A percentile compares a stretch with the other conserved stretches of the same genome.
Evolutionary conservation across 1,140 invertebrate genomes (phyloP).

Genomic region (Plodia interpunctella): DNA sequence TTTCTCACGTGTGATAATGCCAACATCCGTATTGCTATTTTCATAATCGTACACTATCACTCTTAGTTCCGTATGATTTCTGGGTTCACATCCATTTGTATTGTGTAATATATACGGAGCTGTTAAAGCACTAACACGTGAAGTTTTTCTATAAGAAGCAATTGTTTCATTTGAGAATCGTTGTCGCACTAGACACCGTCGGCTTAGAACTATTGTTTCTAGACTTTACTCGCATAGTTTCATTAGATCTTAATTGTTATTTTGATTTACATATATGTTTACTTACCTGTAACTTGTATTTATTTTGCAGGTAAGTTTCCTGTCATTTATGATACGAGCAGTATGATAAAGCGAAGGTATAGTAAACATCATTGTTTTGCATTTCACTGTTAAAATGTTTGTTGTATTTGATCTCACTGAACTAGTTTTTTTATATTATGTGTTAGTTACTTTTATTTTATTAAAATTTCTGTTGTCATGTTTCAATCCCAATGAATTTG

Average conservation of each 20-base stretch:
- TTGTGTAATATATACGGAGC: neutral
- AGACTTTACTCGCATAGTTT: neutral
- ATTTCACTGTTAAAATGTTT: too few relatives aligned
- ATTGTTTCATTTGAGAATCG: neutral
- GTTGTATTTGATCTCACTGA: too few relatives aligned
- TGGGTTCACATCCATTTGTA: neutral
- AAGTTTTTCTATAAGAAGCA: neutral
- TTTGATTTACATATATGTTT: too few relatives aligned
- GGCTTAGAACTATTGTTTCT: too few relatives aligned
- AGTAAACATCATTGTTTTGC: too few relatives aligned
- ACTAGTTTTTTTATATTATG: too few relatives aligned
- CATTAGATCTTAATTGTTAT: too few relatives aligned
- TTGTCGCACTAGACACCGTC: neutral
- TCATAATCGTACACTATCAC: neutral
- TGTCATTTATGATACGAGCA: too few relatives aligned
- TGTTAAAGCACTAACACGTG: neutral
- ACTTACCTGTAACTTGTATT: slow-evolving; percentile 2
- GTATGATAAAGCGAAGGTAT: too few relatives aligned
- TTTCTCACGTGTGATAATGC: neutral
- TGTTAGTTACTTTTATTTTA: too few relatives aligned
- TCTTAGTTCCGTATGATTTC: slow-evolving; percentile 3
- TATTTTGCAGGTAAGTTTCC: slow-evolving; percentile 29
- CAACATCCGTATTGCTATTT: slow-evolving; percentile 3
- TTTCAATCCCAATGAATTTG: too few relatives aligned
- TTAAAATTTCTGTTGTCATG: too few relatives aligned